A percentile compares a stretch with the other conserved stretches of the same genome.
Evolutionary conservation across 2,888 invertebrate genomes (phyloP).

Genomic region (Cryptus armator): DNA sequence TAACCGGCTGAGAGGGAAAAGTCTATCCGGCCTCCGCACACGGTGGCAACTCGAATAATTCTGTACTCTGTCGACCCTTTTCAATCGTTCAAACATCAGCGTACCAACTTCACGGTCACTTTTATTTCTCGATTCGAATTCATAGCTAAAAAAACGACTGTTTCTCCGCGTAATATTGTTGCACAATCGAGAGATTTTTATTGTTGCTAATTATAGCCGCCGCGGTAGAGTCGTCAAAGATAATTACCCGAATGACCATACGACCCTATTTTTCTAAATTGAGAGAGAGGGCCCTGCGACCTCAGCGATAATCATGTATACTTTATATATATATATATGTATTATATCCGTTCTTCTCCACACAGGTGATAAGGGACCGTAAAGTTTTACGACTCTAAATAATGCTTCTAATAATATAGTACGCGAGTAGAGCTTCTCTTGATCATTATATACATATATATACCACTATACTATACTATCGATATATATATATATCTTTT

Average conservation of each 20-base stretch:
- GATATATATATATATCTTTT: neutral
- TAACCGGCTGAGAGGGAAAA: conserved; percentile 78
- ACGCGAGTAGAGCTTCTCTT: neutral
- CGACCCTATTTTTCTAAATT: conserved; percentile 14
- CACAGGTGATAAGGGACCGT: conserved; percentile 67
- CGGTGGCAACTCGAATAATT: conserved; percentile 64
- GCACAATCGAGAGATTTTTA: conserved; percentile 18
- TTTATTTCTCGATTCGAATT: neutral
- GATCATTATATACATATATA: conserved; percentile 25
- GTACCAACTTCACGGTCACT: neutral
- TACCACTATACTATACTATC: neutral
- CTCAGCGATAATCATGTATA: neutral
- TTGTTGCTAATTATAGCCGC: conserved; percentile 25
- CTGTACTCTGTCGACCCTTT: conserved; percentile 47
- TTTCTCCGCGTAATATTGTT: conserved; percentile 7
- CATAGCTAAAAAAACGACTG: neutral
- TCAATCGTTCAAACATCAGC: conserved; percentile 18
- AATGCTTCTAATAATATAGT: conserved; percentile 66
- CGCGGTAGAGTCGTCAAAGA: neutral
- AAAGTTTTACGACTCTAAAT: conserved; percentile 68
- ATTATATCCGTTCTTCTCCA: neutral
- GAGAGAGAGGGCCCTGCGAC: neutral
- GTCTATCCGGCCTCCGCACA: conserved; percentile 78
- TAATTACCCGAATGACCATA: conserved; percentile 10
- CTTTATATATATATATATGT: neutral